Percentiles rank a stretch among this genome's conserved stretches.
phyloP scores from a whole-genome alignment of 2,113 vertebrate species.

The Taxidea taxus region DNA sequence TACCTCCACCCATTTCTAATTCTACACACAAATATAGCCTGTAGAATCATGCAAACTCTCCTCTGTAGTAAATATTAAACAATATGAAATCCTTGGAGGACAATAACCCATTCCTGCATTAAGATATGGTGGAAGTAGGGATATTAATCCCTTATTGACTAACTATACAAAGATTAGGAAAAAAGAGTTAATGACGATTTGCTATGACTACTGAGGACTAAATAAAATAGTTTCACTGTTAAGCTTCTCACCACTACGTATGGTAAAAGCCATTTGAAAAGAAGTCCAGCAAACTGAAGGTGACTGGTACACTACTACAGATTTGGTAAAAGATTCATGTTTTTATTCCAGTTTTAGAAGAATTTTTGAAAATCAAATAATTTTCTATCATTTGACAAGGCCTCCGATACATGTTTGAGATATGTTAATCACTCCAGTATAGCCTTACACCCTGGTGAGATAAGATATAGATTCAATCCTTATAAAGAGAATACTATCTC shows the following conservation, averaged over 20 bases:
- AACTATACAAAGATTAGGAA: not conserved
- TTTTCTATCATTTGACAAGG: not conserved
- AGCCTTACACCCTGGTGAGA: not conserved
- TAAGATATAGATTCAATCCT: not conserved
- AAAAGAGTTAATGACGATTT: not conserved
- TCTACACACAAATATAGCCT: not conserved
- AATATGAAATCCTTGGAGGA: not conserved
- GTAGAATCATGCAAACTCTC: not conserved
- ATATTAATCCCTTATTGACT: not conserved
- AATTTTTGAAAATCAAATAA: not conserved
- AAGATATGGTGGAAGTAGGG: not conserved
- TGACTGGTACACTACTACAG: not conserved
- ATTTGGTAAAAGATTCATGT: not conserved
- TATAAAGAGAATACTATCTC: not conserved
- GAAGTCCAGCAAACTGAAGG: not conserved
- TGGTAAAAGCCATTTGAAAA: not conserved
- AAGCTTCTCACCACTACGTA: too few species aligned
- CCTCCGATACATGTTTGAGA: not conserved
- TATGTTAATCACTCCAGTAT: not conserved
- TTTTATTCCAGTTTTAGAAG: not conserved
- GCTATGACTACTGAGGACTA: not conserved
- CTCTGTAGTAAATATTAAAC: not conserved
- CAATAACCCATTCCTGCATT: not conserved
- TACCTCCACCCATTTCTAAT: not conserved
- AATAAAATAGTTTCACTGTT: not conserved